Evolutionary conservation across 2,888 invertebrate genomes (phyloP).

Genomic region (Pocota personata): DNA sequence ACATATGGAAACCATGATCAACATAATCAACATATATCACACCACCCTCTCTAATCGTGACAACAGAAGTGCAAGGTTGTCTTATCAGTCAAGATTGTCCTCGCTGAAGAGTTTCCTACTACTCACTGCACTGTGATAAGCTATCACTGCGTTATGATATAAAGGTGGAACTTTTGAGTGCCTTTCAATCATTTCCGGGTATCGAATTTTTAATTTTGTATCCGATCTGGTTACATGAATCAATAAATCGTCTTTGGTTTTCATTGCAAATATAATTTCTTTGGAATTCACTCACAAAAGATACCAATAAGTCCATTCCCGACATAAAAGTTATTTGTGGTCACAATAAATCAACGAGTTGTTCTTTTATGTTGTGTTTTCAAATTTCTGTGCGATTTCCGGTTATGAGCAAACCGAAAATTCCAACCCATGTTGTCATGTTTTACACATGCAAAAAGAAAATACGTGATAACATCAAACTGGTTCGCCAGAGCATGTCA

Average conservation of each 20-base stretch:
- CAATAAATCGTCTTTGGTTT: not conserved
- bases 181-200: not conserved
- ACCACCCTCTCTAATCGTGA: too few relatives aligned
- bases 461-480: slow-evolving; percentile 39
- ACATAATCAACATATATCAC: too few relatives aligned
- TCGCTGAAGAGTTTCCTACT: too few relatives aligned
- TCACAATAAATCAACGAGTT: slow-evolving; percentile 41
- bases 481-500: slow-evolving; percentile 47
- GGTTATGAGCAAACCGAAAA: slow-evolving; percentile 42
- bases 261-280: not conserved
- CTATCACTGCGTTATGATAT: not conserved
- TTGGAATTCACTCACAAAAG: not conserved
- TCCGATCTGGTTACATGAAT: not conserved
- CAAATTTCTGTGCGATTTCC: slow-evolving; percentile 45
- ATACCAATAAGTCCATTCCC: slow-evolving; percentile 3
- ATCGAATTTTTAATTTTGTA: not conserved
- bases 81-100: not conserved
- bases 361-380: slow-evolving; percentile 28
- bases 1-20: too few relatives aligned
- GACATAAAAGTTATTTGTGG: not conserved
- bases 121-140: too few relatives aligned
- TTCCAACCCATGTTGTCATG: slow-evolving; percentile 41
- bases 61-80: too few relatives aligned
- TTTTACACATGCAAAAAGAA: slow-evolving; percentile 29
- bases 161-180: not conserved